Evolutionary conservation across 2,113 vertebrate species (phyloP).

Genomic region (Erythrocebus patas): DNA sequence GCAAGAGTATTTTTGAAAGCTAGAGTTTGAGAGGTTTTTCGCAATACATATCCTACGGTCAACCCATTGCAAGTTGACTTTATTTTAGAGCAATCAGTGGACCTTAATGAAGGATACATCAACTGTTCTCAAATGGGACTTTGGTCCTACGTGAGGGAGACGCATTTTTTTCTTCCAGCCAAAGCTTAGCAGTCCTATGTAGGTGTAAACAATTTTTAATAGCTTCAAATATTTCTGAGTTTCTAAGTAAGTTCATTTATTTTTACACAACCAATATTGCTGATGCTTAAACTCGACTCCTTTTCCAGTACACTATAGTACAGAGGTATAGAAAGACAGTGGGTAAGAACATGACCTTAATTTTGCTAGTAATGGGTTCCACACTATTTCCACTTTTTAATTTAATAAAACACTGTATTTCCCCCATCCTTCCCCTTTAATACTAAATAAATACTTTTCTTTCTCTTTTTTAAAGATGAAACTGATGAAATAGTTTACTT

Average conservation of each 20-base stretch:
- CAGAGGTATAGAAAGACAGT: neutral
- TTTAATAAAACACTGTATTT: neutral
- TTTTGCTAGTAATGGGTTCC: neutral
- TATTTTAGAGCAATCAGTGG: neutral
- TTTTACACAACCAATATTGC: neutral
- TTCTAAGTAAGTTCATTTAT: neutral
- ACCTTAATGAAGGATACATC: neutral
- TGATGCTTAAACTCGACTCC: neutral
- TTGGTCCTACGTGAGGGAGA: neutral
- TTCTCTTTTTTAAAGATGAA: too few relatives aligned
- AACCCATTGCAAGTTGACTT: neutral
- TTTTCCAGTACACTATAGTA: neutral
- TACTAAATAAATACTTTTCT: neutral
- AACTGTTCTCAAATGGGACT: neutral
- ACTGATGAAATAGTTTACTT: neutral
- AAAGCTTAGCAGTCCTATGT: neutral
- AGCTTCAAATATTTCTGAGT: neutral
- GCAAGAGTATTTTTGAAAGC: neutral
- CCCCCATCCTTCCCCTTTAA: neutral
- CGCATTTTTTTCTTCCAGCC: neutral
- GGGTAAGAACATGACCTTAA: conserved; percentile 13
- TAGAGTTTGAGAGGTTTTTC: neutral
- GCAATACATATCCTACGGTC: neutral
- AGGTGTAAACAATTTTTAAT: conserved; percentile 13
- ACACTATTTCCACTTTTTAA: neutral